Percentiles rank a stretch among this genome's conserved stretches.
phyloP scores from a whole-genome alignment of 2,113 vertebrate species.

The Oryzias celebensis region DNA sequence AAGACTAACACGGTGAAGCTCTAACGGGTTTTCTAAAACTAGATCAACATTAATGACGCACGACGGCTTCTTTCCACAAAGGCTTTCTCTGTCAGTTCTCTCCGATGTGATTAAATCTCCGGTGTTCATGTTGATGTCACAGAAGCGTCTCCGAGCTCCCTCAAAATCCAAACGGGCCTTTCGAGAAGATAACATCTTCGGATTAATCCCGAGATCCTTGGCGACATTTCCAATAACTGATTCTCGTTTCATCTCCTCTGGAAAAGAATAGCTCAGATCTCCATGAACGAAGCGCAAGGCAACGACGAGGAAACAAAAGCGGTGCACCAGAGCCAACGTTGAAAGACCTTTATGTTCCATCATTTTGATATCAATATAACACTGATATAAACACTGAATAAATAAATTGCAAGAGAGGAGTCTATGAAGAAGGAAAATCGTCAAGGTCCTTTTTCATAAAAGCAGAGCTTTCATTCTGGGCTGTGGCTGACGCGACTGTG shows the following conservation, averaged over 20 bases:
- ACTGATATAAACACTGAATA: background rate
- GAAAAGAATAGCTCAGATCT: slow-evolving; percentile 68
- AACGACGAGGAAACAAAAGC: slow-evolving; percentile 19
- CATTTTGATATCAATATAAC: background rate
- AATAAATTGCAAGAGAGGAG: too few relatives aligned
- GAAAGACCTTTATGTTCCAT: slow-evolving; percentile 20
- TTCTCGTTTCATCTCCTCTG: slow-evolving; percentile 73
- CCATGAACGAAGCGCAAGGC: slow-evolving; percentile 33
- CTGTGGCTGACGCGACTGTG: background rate
- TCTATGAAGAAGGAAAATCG: too few relatives aligned
- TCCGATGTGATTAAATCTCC: slow-evolving; percentile 54
- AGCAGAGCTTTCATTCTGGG: background rate
- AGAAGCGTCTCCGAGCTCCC: slow-evolving; percentile 16
- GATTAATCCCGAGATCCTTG: slow-evolving; percentile 72
- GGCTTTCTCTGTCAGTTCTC: slow-evolving; percentile 56
- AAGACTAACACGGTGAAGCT: slow-evolving; percentile 59
- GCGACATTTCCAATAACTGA: slow-evolving; percentile 76
- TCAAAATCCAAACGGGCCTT: slow-evolving; percentile 56
- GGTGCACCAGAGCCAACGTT: slow-evolving; percentile 7
- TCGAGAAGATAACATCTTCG: slow-evolving; percentile 56
- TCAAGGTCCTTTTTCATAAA: background rate
- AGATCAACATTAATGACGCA: slow-evolving; percentile 60
- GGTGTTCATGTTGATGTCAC: slow-evolving; percentile 41
- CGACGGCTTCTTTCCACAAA: slow-evolving; percentile 47
- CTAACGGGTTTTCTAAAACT: slow-evolving; percentile 61